Base-by-base conservation (phyloP, 2,797 vertebrate genomes). In the Hyperoplus lanceolatus region DNA sequence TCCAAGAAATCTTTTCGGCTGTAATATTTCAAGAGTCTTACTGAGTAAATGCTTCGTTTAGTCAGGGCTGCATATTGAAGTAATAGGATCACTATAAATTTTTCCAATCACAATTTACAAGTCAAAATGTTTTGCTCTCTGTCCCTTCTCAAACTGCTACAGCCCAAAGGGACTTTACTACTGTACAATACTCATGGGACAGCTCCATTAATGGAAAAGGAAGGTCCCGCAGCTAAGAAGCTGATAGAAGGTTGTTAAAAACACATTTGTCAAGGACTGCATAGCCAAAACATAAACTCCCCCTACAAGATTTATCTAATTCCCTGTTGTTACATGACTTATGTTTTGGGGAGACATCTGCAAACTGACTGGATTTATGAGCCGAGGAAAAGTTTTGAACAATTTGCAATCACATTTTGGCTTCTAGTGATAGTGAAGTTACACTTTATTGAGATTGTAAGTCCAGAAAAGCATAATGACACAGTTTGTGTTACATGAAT, bases 341-440 rank as follows among this genome's bases (percentile, higher is more conserved):
- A 75, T 81, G 79, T 79, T 88, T 82, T 85, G 73, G 84, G 90
- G 82, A 80, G 67, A 85, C 84, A 88, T 86, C 78, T 89, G 81
- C 84, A 88, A 90, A 87, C 80, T 72, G 57, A 77, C 61, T 79
- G 60, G 78, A 91, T 90, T 89, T 89, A 87, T 82, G 87, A 77
- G 50, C 29, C 58, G 16, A 73, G 82, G 72, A 88, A 90, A 91
- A 62, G 78, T 81, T 90, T 59, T 69, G 66, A 87, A 85, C 70
- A 77, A 74, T 86, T 86, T 18, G 63, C 79, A 89, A 89, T 86
- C 86, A 88, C 72, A 84, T 72, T 81, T 86, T 86, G 88, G 85
- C 82, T 53, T 53, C 36, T 18, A 4, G 43, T 46, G 39, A 71
- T 13, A 49, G 50, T 60, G 13, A 48, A 11, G 16, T 65, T 65